Percentiles rank a stretch among this genome's conserved stretches.
These are phyloP conservation scores for Pseudomyrmex gracilis DNA, from an alignment of 1,140 invertebrate species.

Conservation along the genomic window DNA sequence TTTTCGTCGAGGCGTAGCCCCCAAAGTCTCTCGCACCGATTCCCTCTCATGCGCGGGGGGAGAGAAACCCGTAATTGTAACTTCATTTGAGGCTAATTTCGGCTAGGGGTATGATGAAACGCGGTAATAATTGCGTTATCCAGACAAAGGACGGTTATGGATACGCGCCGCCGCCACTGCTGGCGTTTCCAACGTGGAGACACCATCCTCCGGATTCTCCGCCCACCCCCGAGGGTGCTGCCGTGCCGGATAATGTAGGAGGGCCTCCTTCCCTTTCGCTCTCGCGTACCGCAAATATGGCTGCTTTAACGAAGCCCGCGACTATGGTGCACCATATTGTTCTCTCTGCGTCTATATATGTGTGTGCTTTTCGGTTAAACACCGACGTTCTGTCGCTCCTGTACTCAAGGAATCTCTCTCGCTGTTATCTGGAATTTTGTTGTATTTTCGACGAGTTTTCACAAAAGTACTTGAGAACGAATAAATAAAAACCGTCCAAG, in stretches of 20 bases:
- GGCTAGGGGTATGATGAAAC: conserved; percentile 85
- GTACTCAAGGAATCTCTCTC: background rate
- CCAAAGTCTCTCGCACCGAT: conserved; percentile 60
- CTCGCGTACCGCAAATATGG: conserved; percentile 81
- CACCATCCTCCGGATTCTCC: conserved; percentile 77
- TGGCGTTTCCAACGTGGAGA: conserved; percentile 65
- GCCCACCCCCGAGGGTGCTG: conserved; percentile 77
- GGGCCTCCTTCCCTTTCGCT: conserved; percentile 67
- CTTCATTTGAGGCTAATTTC: conserved; percentile 86
- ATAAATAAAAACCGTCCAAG: no score
- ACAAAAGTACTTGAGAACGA: no score
- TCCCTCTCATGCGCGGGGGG: conserved; percentile 66
- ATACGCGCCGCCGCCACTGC: conserved; percentile 80
- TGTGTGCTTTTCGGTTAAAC: conserved; percentile 44
- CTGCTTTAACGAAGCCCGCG: conserved; percentile 81
- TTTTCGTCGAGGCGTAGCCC: conserved; percentile 48
- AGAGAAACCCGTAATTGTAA: conserved; percentile 84
- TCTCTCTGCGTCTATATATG: conserved; percentile 63
- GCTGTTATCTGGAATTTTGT: background rate
- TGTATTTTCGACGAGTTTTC: background rate
- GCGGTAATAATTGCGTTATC: conserved; percentile 85
- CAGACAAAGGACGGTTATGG: conserved; percentile 86
- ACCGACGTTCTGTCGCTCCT: conserved; percentile 21
- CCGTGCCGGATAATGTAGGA: conserved; percentile 79
- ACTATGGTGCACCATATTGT: conserved; percentile 79